phyloP scores from a whole-genome alignment of 2,113 vertebrate species.

The Rhizomys pruinosus region DNA sequence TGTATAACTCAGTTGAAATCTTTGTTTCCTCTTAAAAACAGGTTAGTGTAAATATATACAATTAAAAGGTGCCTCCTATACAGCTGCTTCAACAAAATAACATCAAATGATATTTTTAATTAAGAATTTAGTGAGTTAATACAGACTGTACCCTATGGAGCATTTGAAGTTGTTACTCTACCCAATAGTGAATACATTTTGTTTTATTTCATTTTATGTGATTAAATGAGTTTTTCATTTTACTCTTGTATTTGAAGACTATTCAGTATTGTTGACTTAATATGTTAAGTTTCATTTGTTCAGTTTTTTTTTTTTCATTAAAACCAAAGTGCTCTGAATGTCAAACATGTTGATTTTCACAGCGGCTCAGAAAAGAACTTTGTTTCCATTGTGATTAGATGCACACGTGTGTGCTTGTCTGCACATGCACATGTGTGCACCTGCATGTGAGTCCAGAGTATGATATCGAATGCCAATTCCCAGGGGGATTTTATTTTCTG shows the following conservation, averaged over 20 bases:
- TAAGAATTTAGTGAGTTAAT: background rate
- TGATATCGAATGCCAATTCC: too few relatives aligned
- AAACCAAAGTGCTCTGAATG: background rate
- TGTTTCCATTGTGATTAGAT: background rate
- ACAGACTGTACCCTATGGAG: background rate
- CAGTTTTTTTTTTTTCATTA: background rate
- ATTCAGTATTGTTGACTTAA: background rate
- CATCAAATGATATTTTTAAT: background rate
- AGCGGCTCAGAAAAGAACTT: background rate
- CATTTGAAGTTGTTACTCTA: background rate
- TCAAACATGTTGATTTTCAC: background rate
- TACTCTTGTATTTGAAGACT: constrained; percentile 40
- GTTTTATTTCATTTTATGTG: background rate
- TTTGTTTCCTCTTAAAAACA: background rate
- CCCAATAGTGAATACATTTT: background rate
- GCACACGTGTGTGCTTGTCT: background rate
- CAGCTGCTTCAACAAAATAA: background rate
- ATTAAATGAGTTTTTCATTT: background rate
- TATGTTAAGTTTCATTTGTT: background rate
- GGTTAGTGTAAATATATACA: background rate
- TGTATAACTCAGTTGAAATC: constrained; percentile 25
- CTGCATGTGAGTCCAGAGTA: background rate
- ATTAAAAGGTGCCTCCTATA: background rate
- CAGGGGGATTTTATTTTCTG: too few relatives aligned
- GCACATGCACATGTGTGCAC: too few relatives aligned